phyloP scores from a whole-genome alignment of 2,888 invertebrate species.

The Gortyna flavago region DNA sequence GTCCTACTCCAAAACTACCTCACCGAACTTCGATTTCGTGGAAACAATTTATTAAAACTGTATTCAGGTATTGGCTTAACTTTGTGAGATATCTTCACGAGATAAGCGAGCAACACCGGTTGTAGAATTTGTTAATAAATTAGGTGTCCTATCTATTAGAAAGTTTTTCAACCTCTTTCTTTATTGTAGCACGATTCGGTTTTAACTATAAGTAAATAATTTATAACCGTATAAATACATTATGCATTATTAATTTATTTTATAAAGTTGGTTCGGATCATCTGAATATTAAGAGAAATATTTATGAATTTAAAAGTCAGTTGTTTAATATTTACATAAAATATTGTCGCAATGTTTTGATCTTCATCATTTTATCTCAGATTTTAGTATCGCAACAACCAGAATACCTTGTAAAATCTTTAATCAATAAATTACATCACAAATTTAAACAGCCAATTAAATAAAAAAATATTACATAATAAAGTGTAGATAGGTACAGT shows the following conservation, averaged over 20 bases:
- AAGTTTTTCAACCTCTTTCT: constrained; percentile 61
- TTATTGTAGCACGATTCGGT: constrained; percentile 27
- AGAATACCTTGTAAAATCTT: constrained; percentile 40
- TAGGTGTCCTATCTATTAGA: constrained; percentile 51
- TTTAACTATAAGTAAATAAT: constrained; percentile 26
- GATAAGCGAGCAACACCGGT: constrained; percentile 62
- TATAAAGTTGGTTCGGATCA: constrained; percentile 38
- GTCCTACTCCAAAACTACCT: constrained; percentile 68
- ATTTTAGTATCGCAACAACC: constrained; percentile 23
- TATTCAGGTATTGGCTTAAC: constrained; percentile 64
- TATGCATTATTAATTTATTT: constrained; percentile 49
- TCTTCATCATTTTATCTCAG: constrained; percentile 36
- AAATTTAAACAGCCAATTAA: constrained; percentile 54
- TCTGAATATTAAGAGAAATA: constrained; percentile 27
- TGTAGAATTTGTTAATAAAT: constrained; percentile 63
- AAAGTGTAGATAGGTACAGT: constrained; percentile 47
- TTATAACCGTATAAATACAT: constrained; percentile 55
- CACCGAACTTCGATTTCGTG: constrained; percentile 73
- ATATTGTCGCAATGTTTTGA: constrained; percentile 30
- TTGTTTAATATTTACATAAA: constrained; percentile 42
- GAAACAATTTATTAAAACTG: constrained; percentile 76
- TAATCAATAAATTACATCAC: constrained; percentile 55
- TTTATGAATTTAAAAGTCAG: constrained; percentile 30
- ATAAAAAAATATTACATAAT: constrained; percentile 48
- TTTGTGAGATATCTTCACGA: constrained; percentile 61